Conservation (phyloP, 2,113 vertebrate species). For the Periophthalmodon schlosseri region DNA sequence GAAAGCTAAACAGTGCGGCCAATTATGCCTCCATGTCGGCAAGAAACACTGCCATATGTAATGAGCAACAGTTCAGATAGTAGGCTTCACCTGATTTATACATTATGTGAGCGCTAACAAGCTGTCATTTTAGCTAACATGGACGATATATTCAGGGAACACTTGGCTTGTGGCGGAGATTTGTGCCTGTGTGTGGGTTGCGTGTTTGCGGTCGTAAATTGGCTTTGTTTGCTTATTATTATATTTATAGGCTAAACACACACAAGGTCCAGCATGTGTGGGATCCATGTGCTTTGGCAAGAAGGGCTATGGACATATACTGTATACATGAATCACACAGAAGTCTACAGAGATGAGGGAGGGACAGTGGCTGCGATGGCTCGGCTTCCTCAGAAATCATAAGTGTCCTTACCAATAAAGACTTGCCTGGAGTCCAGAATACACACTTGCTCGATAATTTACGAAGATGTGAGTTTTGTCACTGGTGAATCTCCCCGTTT, state of each 20-base stretch:
- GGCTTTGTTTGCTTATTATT: constrained; percentile 15
- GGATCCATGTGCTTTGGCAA: background rate
- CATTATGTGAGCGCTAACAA: constrained; percentile 53
- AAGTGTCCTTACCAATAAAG: too few relatives aligned
- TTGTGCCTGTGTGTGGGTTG: constrained; percentile 9
- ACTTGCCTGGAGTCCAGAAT: too few relatives aligned
- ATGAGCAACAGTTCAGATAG: constrained; percentile 51
- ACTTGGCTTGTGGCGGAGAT: background rate
- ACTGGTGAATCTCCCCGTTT: too few relatives aligned
- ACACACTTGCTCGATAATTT: too few relatives aligned
- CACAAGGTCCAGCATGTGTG: background rate
- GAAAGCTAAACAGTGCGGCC: constrained; percentile 35
- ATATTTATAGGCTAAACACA: background rate
- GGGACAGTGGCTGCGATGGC: background rate
- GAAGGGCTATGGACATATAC: background rate
- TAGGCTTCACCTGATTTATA: constrained; percentile 44
- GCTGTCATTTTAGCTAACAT: constrained; percentile 52
- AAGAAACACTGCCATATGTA: constrained; percentile 48
- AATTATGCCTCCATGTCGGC: constrained; percentile 44
- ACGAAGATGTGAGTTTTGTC: too few relatives aligned
- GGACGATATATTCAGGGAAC: constrained; percentile 40
- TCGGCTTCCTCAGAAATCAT: background rate
- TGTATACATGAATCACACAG: background rate
- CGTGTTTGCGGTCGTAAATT: constrained; percentile 13
- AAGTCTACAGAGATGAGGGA: background rate